Evolutionary conservation across 2,113 vertebrate genomes (phyloP).

Genomic region (Tetrao urogallus): DNA sequence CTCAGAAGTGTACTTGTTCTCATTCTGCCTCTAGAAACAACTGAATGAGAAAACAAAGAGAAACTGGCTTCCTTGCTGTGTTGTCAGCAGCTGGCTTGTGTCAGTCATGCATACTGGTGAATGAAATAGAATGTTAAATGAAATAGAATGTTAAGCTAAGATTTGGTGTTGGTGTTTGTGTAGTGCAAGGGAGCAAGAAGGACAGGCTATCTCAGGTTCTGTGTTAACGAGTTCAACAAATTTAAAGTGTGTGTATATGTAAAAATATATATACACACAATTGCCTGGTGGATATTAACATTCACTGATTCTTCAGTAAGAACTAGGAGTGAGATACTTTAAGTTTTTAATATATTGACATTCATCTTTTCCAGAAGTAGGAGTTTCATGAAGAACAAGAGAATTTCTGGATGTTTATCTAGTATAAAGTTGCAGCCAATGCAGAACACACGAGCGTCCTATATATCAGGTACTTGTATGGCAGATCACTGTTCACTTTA

Average conservation of each 20-base stretch:
- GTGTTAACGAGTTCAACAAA: too few relatives aligned
- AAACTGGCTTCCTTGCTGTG: fast-evolving
- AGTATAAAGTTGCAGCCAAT: conserved; percentile 84
- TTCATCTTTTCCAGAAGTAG: conserved; percentile 81
- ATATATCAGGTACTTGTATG: conserved; percentile 76
- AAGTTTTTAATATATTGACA: neutral
- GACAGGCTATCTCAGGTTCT: neutral
- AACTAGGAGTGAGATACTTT: neutral
- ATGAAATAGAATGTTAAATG: neutral
- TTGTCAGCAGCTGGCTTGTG: neutral
- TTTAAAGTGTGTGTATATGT: too few relatives aligned
- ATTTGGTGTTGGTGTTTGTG: too few relatives aligned
- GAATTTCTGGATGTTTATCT: conserved; percentile 91
- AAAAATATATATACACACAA: too few relatives aligned
- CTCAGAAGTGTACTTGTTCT: neutral
- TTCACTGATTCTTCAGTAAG: neutral
- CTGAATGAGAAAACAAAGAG: neutral
- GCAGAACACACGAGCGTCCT: conserved; percentile 73
- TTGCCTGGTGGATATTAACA: neutral
- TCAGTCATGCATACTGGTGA: neutral
- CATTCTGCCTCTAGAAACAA: neutral
- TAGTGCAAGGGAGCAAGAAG: neutral
- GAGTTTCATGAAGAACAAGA: conserved; percentile 90
- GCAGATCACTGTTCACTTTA: neutral
- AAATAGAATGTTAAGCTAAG: neutral